Evolutionary conservation across 2,888 invertebrate species (phyloP).

Genomic region (Kryphioiulus occultus): DNA sequence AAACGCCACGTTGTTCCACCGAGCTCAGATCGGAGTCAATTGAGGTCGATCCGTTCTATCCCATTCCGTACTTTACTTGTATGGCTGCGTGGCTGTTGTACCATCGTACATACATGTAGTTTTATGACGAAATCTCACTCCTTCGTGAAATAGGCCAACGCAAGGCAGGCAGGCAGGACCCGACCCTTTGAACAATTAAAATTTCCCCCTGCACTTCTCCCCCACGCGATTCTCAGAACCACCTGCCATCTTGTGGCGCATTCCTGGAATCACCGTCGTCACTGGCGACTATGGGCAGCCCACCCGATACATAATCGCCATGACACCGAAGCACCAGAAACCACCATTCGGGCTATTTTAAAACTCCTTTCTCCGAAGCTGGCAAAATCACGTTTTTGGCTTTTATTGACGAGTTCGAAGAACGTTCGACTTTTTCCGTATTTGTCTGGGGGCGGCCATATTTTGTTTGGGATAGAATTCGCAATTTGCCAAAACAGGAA

Average conservation of each 20-base stretch:
- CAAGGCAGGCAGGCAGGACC: not conserved
- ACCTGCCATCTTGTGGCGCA: slow-evolving; percentile 5
- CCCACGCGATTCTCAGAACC: not conserved
- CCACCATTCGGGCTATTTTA: no score
- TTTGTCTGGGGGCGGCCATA: no score
- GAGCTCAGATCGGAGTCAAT: not conserved
- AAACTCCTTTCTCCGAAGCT: no score
- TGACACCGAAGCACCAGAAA: no score
- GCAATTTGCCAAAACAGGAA: no score
- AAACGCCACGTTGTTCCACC: not conserved
- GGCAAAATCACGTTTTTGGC: no score
- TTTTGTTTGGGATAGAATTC: no score
- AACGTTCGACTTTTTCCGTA: no score
- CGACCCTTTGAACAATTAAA: slow-evolving; percentile 5
- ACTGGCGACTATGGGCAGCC: not conserved
- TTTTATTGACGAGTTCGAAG: no score
- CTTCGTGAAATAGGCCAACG: not conserved
- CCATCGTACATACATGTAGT: not conserved
- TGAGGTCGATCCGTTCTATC: not conserved
- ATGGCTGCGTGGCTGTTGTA: not conserved
- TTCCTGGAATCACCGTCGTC: not conserved
- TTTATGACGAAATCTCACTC: slow-evolving; percentile 5
- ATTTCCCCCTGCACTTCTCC: not conserved
- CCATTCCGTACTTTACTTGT: not conserved
- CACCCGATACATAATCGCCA: not conserved